phyloP scores from a whole-genome alignment of 2,888 invertebrate genomes.

The Autographa pulchrina region DNA sequence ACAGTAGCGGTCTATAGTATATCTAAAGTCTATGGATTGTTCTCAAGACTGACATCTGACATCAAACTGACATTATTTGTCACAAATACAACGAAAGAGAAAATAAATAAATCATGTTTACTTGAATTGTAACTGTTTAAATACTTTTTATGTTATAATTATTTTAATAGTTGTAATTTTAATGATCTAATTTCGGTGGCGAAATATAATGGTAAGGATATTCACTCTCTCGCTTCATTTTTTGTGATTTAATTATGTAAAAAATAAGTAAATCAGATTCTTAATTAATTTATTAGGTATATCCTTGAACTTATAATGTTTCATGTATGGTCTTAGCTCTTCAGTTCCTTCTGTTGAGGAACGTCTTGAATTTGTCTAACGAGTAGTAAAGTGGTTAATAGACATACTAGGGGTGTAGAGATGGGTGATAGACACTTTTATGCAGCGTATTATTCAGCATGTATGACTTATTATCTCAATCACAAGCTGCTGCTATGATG shows the following conservation, averaged over 20 bases:
- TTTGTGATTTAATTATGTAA: neutral
- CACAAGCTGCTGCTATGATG: neutral
- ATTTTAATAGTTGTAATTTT: neutral
- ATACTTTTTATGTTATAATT: neutral
- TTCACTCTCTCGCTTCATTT: neutral
- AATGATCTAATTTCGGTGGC: neutral
- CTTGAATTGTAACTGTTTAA: neutral
- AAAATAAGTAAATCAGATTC: neutral
- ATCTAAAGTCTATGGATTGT: too few species aligned
- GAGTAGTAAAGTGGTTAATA: neutral
- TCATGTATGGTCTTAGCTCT: neutral
- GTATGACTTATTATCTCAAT: neutral
- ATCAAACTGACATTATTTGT: constrained; percentile 14
- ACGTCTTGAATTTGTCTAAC: neutral
- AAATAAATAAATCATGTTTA: constrained; percentile 41
- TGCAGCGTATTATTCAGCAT: neutral
- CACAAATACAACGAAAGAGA: constrained; percentile 28
- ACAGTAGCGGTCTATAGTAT: too few species aligned
- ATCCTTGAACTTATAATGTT: constrained; percentile 2
- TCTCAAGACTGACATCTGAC: constrained; percentile 11
- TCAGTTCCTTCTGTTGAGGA: neutral
- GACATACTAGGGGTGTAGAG: neutral
- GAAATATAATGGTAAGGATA: neutral
- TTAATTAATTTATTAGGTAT: neutral
- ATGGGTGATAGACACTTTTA: neutral